Base-by-base conservation (phyloP, 2,797 vertebrate genomes). In the Oreortyx pictus region DNA sequence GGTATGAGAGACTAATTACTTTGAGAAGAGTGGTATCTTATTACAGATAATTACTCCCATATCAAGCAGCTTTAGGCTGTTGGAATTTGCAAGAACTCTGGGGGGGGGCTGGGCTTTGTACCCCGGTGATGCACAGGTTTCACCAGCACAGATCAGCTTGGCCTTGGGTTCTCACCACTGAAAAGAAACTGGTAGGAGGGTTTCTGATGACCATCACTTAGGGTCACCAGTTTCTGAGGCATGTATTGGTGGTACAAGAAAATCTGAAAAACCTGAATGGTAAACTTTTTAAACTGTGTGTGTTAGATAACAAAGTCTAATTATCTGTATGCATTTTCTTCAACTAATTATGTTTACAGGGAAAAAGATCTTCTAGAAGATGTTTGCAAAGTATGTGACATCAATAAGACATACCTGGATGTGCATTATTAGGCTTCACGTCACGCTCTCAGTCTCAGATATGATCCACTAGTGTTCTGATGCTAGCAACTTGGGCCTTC, bases 171-270 rank as follows among this genome's bases (percentile, higher is more conserved):
- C 11, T 67, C n/a, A 24, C 11, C 47, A 41, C 12, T 8, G 4
- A 61, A 64, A 37, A 47, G 47, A 90, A 87, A 43, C 23, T 15
- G 37, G 52, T 16, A 15, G 39, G 18, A 66, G 27, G 13, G 9
- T 2, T 25, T 86, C 84, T 82, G 41, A 18, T 46, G 31, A 71
- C 25, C 20, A 37, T 54, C n/a, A 15, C 9, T 25, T 41, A 47
- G 9, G 8, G 39, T 14, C 12, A 49, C 2, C 0, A 1, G 9
- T 29, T 79, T 60, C 39, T 25, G 71, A 11, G 27, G 61, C 0
- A 0, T 9, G 4, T 4, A 0, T 8, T 12, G 0, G 24, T 49
- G 17, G 3, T n/a, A 31, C 16, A 37, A 39, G 70, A 82, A 61
- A 23, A 27, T 15, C 23, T 66, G 29, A 41, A 29, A 19, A 79